Evolutionary conservation across 2,797 vertebrate species (phyloP), one percentile per base, ranked within the genome.

Genomic region (Tenualosa thibaudeaui): DNA sequence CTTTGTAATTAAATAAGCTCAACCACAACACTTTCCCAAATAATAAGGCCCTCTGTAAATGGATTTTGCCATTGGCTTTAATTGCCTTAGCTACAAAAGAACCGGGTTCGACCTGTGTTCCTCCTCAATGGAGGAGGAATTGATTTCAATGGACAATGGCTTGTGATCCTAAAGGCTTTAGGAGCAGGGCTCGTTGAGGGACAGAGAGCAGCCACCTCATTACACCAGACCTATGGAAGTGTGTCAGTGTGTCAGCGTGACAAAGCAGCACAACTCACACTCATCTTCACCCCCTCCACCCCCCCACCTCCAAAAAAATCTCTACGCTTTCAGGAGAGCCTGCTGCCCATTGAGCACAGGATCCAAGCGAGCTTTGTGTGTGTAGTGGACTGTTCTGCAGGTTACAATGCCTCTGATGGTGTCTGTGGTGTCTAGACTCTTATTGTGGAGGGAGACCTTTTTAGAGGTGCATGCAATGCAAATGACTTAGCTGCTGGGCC

Each of bases 171-270:
- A 5, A 78, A 78, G 71, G 71, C 84, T 89, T 92, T 84, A 83
- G 89, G 89, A 89, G 84, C 89, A n/a, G 81, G 82, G 82, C 90
- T 84, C 86, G 90, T 10, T 86, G 83, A 85, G 89, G 91, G 89
- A 87, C 87, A 90, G 88, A 46, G 37, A 90, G 71, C 40, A 89
- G 60, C 81, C 87, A 85, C 88, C 90, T 93, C 92, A 91, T 93
- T 93, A 91, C 89, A 91, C 87, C 49, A 86, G 84, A 82, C 89
- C 89, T 87, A 86, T 90, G 88, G 85, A 90, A 89, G 53, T 89
- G 91, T 92, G 92, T 92, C 89, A 92, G 90, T 89, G 90, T 92
- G 92, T 91, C 92, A 90, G 89, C 71, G 90, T 88, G 90, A 92
- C 88, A 83, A 71, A 71, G n/a, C 49, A 53, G 4, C 53, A 15